Conservation (phyloP, 2,113 vertebrate genomes). For the Ciconia maguari region DNA sequence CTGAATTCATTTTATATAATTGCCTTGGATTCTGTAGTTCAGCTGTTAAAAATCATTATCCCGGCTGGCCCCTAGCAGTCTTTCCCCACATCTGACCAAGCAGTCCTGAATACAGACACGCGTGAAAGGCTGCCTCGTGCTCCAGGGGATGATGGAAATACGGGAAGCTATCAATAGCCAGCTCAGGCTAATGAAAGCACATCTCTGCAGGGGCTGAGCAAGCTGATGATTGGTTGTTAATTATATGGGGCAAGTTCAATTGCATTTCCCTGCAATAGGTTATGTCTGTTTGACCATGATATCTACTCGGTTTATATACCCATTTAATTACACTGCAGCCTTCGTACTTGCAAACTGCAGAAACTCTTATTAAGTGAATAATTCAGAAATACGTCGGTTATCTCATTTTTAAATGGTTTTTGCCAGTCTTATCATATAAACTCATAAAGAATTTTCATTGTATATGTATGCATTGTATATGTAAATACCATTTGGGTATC, state of each 20-base stretch:
- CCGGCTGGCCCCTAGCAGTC: neutral
- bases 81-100: neutral
- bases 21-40: neutral
- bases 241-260: constrained; percentile 38
- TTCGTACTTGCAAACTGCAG: neutral
- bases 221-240: constrained; percentile 21
- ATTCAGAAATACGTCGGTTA: neutral
- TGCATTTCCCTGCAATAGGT: neutral
- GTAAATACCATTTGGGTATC: neutral
- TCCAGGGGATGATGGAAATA: constrained; percentile 11
- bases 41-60: constrained; percentile 46
- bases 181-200: constrained; percentile 24
- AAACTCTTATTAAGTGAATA: neutral
- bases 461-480: neutral
- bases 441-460: neutral
- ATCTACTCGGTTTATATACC: neutral
- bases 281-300: constrained; percentile 34
- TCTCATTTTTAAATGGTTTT: neutral
- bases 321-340: neutral
- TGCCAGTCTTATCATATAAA: neutral
- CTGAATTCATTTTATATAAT: constrained; percentile 38
- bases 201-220: constrained; percentile 27
- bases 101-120: neutral
- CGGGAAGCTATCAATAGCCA: constrained; percentile 19
- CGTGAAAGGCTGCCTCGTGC: neutral